These are phyloP conservation scores for Adelphocoris suturalis DNA, from an alignment of 2,888 invertebrate species.

Conservation along the genomic window DNA sequence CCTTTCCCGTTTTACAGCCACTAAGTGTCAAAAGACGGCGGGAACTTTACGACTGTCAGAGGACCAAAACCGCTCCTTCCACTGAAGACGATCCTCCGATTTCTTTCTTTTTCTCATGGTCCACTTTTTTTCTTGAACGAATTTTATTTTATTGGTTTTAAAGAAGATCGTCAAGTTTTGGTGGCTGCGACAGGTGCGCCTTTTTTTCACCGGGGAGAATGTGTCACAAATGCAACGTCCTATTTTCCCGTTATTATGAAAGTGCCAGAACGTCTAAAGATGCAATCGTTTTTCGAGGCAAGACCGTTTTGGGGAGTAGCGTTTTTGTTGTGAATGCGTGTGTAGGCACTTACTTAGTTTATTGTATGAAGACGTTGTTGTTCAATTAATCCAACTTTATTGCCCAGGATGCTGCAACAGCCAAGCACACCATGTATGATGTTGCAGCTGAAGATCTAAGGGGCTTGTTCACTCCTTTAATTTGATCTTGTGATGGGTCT, in stretches of 20 bases:
- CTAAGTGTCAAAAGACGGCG: constrained; percentile 56
- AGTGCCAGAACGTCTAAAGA: not conserved
- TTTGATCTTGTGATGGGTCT: too few species aligned
- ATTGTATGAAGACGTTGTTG: too few species aligned
- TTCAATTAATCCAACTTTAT: too few species aligned
- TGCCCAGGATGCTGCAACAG: too few species aligned
- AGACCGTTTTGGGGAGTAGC: too few species aligned
- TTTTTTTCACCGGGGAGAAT: not conserved
- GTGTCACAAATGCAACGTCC: not conserved
- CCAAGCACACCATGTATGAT: too few species aligned
- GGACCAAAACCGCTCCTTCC: constrained; percentile 4
- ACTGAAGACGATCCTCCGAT: constrained; percentile 51
- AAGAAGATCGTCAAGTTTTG: not conserved
- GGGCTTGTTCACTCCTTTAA: too few species aligned
- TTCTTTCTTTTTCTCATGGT: constrained; percentile 38
- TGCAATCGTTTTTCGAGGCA: too few species aligned
- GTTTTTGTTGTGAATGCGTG: too few species aligned
- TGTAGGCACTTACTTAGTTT: too few species aligned
- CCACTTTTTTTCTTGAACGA: constrained; percentile 35
- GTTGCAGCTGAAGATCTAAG: too few species aligned
- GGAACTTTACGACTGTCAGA: constrained; percentile 59
- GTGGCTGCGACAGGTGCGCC: not conserved
- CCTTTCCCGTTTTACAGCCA: constrained; percentile 53
- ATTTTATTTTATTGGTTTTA: constrained; percentile 7
- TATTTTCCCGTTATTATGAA: not conserved